Evolutionary conservation across 2,113 vertebrate genomes (phyloP).

Genomic region (Nothobranchius furzeri): DNA sequence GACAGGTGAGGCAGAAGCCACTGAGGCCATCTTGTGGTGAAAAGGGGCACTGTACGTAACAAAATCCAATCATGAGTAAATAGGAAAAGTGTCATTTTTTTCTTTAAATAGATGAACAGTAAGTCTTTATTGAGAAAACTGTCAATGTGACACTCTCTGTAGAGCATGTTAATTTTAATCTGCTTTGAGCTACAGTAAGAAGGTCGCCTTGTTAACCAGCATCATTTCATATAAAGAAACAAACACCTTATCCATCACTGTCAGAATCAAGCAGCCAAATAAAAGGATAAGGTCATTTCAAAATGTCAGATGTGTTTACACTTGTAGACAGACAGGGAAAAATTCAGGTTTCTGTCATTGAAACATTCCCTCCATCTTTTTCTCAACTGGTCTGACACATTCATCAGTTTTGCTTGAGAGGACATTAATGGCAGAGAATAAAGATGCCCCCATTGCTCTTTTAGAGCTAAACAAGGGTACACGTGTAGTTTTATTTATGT

Average conservation of each 20-base stretch:
- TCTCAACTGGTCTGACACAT: slow-evolving; percentile 6
- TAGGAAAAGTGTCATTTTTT: too few species aligned
- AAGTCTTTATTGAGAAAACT: neutral
- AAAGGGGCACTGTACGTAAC: too few species aligned
- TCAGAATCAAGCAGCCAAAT: slow-evolving; percentile 68
- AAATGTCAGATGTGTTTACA: slow-evolving; percentile 75
- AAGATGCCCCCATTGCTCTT: neutral
- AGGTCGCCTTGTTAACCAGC: slow-evolving; percentile 67
- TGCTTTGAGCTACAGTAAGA: slow-evolving; percentile 53
- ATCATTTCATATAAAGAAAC: slow-evolving; percentile 61
- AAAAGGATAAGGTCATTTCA: slow-evolving; percentile 71
- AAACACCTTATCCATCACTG: slow-evolving; percentile 65
- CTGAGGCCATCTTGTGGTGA: too few species aligned
- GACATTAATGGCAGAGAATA: too few species aligned
- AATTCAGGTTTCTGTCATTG: slow-evolving; percentile 54
- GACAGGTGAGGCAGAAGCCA: too few species aligned
- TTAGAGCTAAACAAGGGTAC: too few species aligned
- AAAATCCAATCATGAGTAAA: too few species aligned
- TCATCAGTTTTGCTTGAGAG: slow-evolving; percentile 49
- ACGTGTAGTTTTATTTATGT: too few species aligned
- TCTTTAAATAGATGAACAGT: neutral
- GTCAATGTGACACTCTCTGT: slow-evolving; percentile 21
- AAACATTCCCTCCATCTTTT: slow-evolving; percentile 31
- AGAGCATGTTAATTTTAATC: slow-evolving; percentile 51
- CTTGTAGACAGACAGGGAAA: slow-evolving; percentile 65